Base-by-base conservation (phyloP, 1,140 invertebrate species). In the Trissolcus basalis region DNA sequence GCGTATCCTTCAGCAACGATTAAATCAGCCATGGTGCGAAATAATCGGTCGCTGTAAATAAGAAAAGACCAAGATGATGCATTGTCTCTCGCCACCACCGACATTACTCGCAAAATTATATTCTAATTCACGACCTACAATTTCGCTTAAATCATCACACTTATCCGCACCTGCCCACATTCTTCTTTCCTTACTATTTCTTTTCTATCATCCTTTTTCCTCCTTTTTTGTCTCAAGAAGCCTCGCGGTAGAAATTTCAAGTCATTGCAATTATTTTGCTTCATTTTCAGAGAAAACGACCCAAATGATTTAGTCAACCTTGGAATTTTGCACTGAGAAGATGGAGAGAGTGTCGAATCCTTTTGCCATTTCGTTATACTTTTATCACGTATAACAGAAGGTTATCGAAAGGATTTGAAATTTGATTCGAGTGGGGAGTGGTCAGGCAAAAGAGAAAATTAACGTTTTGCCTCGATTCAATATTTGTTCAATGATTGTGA, bases 1-100 rank as follows among this genome's bases (percentile, higher is more conserved):
- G 93, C 94, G 83, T 97, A 98, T 4, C 97, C 97, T 83, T 98
- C 96, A 9, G 91, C 89, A 1, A 96, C 95, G 58, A 98, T 88
- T 64, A 95, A 91, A 84, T 98, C 96, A 13, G 97, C 92, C 96
- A 97, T 97, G 55, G 94, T 94, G 79, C 93, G 93, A 87, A 98
- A 98, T 1, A 99, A 90, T 44, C 92, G 91, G 86, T 98, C 97
- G 88, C 97, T 98, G 87, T 19, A 90, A 90, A 78, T 53, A 61
- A 73, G 13, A 68, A 69, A 0, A 27, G 19, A 58, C n/a, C n/a
- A 0, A 51, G 68, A 65, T 71, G 45, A 75, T 32, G 27, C 47
- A 65, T 67, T 58, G 39, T 65, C 15, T 50, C 16, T 56, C 19
- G 19, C 19, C 19, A 3, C 19, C 6, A 27, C 6, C 19, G 6